Conservation (phyloP, 35 echinoderm and acorn worm genomes). For the Lytechinus pictus region DNA sequence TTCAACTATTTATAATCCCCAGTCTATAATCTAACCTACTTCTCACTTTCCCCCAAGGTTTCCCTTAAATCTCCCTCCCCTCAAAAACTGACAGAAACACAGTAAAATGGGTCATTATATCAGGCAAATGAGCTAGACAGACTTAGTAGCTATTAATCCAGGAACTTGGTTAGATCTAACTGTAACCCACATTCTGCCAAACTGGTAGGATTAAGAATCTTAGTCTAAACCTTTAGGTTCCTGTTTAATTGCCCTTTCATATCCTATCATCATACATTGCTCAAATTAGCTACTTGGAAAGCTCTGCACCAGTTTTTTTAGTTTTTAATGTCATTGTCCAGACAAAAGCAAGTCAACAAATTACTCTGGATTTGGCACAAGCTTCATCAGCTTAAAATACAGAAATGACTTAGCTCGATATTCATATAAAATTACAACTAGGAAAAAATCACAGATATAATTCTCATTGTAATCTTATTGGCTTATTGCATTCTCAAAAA, state of each 20-base stretch:
- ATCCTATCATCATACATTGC: not conserved
- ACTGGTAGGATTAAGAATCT: not conserved
- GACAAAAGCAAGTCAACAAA: conserved; percentile 1
- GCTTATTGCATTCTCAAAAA: too few species aligned
- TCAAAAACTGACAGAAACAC: conserved; percentile 21
- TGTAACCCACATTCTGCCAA: conserved; percentile 37
- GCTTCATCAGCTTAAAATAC: not conserved
- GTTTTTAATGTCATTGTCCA: not conserved
- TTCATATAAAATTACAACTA: not conserved
- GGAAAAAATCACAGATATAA: not conserved
- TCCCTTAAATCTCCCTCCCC: conserved; percentile 38
- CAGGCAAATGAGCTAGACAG: conserved; percentile 32
- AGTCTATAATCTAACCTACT: conserved; percentile 40
- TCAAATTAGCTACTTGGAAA: conserved; percentile 19
- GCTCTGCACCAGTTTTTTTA: not conserved
- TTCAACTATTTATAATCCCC: conserved; percentile 44
- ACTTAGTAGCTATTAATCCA: conserved; percentile 52
- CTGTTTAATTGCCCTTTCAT: conserved; percentile 32
- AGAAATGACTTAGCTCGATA: not conserved
- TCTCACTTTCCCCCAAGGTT: conserved; percentile 4
- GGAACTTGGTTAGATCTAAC: conserved; percentile 24
- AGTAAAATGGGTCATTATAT: conserved; percentile 41
- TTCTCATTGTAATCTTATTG: too few species aligned
- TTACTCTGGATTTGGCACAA: not conserved
- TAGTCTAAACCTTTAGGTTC: conserved; percentile 27